phyloP scores from a whole-genome alignment of 2,797 vertebrate genomes.

The Macroramphosus scolopax region DNA sequence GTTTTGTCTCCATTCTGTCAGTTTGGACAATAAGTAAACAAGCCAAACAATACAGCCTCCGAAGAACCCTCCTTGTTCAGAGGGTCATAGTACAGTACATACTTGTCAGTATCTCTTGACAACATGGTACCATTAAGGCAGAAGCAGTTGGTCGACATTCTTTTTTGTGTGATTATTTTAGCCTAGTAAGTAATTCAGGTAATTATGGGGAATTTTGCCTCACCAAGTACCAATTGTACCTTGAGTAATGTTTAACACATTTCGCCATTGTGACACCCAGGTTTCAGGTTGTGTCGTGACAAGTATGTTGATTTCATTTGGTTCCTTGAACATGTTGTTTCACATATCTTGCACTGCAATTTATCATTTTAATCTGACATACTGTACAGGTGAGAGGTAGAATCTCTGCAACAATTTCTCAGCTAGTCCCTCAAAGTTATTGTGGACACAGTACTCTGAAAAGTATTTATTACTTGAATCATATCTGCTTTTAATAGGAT shows the following conservation, averaged over 20 bases:
- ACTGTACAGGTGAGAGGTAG: background rate
- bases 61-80: conserved; percentile 17
- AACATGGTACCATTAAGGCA: background rate
- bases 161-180: conserved; percentile 10
- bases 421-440: background rate
- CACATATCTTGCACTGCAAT: background rate
- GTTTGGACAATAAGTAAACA: conserved; percentile 14
- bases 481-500: no score
- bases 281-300: background rate
- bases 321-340: background rate
- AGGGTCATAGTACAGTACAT: conserved; percentile 30
- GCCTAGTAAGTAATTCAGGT: conserved; percentile 10
- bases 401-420: background rate
- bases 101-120: conserved; percentile 42
- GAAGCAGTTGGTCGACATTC: background rate
- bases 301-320: background rate
- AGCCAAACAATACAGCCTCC: conserved; percentile 15
- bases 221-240: background rate
- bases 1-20: conserved; percentile 58
- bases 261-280: background rate
- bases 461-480: no score
- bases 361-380: background rate
- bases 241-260: background rate
- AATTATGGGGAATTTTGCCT: background rate
- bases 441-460: background rate